Conservation (phyloP, 1,140 invertebrate genomes). For the Dendrolimus punctatus region DNA sequence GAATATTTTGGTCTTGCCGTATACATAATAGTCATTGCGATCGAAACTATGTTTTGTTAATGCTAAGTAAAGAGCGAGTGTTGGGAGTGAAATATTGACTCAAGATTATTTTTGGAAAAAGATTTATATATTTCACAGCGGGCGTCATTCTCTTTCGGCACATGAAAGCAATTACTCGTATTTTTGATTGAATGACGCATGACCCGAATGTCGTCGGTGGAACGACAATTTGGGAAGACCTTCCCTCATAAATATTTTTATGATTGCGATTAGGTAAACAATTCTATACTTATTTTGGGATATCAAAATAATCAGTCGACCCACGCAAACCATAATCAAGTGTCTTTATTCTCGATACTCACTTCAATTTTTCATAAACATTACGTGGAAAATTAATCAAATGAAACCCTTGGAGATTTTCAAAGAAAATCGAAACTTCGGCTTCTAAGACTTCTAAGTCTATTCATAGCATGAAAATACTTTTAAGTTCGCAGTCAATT, state of each 20-base stretch:
- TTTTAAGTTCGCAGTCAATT: no score
- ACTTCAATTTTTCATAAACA: no score
- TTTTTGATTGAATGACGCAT: constrained; percentile 54
- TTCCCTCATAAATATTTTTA: constrained; percentile 1
- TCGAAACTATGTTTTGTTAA: constrained; percentile 55
- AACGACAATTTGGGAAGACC: constrained; percentile 17
- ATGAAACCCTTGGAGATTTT: no score
- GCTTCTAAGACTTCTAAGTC: no score
- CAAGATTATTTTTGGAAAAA: constrained; percentile 54
- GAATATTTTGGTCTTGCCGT: constrained; percentile 45
- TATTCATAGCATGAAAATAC: no score
- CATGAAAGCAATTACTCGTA: constrained; percentile 52
- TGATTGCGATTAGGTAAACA: constrained; percentile 3
- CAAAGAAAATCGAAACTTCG: no score
- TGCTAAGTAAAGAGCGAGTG: constrained; percentile 47
- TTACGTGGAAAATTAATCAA: no score
- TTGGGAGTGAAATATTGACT: constrained; percentile 49
- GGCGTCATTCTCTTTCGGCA: constrained; percentile 45
- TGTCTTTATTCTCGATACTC: no score
- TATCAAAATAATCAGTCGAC: no score
- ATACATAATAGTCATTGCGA: constrained; percentile 54
- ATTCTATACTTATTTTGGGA: neutral
- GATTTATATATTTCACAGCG: constrained; percentile 49
- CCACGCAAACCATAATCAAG: no score
- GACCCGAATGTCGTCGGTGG: constrained; percentile 27